These are phyloP conservation scores for Octopus sinensis DNA, from an alignment of 1,140 invertebrate genomes.

Conservation along the genomic window DNA sequence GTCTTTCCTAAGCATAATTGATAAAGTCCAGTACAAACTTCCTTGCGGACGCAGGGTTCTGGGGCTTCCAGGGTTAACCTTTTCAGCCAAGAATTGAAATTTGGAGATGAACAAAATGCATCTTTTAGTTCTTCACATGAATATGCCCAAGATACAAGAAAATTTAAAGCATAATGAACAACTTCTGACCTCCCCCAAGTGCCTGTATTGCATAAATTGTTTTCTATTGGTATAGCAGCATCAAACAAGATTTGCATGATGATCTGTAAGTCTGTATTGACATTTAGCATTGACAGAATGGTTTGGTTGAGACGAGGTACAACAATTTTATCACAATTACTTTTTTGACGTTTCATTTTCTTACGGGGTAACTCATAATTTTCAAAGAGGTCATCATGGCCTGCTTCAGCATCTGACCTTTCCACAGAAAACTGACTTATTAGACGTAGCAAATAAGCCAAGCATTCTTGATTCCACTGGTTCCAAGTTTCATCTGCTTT, in stretches of 20 bases:
- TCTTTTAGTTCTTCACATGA: constrained; percentile 68
- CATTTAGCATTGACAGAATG: constrained; percentile 78
- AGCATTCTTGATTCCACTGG: constrained; percentile 90
- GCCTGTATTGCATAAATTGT: constrained; percentile 44
- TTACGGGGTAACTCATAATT: constrained; percentile 50
- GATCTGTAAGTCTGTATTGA: constrained; percentile 75
- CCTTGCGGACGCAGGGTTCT: constrained; percentile 78
- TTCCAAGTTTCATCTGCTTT: constrained; percentile 57
- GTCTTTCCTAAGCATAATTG: constrained; percentile 73
- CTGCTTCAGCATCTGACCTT: constrained; percentile 43
- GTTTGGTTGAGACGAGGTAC: constrained; percentile 69
- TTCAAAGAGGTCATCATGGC: constrained; percentile 47
- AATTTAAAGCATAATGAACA: constrained; percentile 76
- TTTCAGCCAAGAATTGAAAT: constrained; percentile 72
- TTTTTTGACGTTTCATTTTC: constrained; percentile 53
- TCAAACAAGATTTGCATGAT: constrained; percentile 83
- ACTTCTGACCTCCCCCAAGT: constrained; percentile 57
- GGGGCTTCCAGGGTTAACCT: constrained; percentile 78
- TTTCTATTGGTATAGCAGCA: constrained; percentile 60
- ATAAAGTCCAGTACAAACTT: constrained; percentile 85
- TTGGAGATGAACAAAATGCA: constrained; percentile 66
- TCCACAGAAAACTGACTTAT: constrained; percentile 75
- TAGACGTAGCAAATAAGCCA: constrained; percentile 79
- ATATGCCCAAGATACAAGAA: constrained; percentile 80
- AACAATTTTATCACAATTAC: constrained; percentile 63